Percentiles rank a stretch among this genome's conserved stretches.
Conservation (phyloP, 2,888 invertebrate species). For the Saturnia pavonia region DNA sequence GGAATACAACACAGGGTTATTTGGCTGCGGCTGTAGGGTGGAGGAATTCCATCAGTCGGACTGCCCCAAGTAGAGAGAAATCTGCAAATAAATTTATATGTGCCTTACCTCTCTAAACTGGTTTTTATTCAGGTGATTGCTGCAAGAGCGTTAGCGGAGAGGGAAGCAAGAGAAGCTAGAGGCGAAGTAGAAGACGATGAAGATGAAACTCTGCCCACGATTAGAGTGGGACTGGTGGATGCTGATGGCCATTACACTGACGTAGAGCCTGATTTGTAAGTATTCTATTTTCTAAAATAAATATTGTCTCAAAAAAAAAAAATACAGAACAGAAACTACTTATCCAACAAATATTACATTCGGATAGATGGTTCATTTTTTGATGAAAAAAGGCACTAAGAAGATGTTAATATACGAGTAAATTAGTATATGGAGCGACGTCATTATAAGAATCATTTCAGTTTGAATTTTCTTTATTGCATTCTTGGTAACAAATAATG, state of each 20-base stretch:
- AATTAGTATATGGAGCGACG: background rate
- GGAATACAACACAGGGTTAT: too few species aligned
- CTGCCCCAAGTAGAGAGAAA: too few species aligned
- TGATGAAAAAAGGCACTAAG: background rate
- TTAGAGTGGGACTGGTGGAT: slow-evolving; percentile 72
- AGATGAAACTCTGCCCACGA: slow-evolving; percentile 72
- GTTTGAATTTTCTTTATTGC: too few species aligned
- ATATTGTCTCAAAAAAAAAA: background rate
- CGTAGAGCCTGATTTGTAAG: slow-evolving; percentile 75
- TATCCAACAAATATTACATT: background rate
- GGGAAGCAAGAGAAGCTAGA: slow-evolving; percentile 72
- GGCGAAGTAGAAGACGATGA: slow-evolving; percentile 76
- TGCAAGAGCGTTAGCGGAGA: slow-evolving; percentile 72
- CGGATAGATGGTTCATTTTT: too few species aligned
- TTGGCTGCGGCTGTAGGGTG: too few species aligned
- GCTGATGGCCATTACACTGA: slow-evolving; percentile 75
- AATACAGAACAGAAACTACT: background rate
- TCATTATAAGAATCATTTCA: too few species aligned
- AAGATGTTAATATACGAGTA: background rate
- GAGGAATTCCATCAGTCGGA: too few species aligned
- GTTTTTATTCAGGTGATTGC: slow-evolving; percentile 67
- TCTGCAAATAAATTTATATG: too few species aligned
- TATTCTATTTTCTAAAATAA: slow-evolving; percentile 27
- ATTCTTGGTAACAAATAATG: too few species aligned
- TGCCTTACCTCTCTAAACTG: too few species aligned